phyloP scores from a whole-genome alignment of 2,797 vertebrate genomes.

The Masticophis lateralis region DNA sequence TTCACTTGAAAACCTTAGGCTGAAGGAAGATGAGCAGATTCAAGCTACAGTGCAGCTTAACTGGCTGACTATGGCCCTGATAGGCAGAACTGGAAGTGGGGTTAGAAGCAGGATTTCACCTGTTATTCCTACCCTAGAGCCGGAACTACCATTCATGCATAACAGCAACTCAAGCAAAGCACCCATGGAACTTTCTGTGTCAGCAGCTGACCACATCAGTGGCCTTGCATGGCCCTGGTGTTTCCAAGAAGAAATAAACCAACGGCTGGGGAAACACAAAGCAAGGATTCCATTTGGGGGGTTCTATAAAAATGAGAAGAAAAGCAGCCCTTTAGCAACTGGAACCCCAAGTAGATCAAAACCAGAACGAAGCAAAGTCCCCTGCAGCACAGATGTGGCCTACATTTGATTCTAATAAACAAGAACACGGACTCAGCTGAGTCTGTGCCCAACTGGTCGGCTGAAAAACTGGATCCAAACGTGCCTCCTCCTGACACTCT shows the following conservation, averaged over 20 bases:
- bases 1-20: neutral
- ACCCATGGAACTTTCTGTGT: neutral
- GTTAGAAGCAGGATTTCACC: neutral
- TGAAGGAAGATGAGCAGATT: neutral
- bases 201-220: neutral
- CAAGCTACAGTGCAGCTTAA: neutral
- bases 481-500: neutral
- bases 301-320: neutral
- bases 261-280: neutral
- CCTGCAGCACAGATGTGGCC: conserved; percentile 13
- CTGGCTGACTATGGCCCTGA: neutral
- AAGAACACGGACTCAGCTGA: neutral
- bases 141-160: neutral
- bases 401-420: conserved; percentile 14
- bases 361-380: neutral
- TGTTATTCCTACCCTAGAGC: neutral
- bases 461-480: neutral
- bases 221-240: neutral
- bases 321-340: neutral
- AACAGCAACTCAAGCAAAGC: neutral
- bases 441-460: neutral
- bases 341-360: neutral
- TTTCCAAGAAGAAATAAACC: neutral
- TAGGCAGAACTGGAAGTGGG: neutral
- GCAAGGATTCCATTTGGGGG: neutral